A percentile compares a stretch with the other conserved stretches of the same genome.
These are phyloP conservation scores for Euzophera pinguis DNA, from an alignment of 2,888 invertebrate species.

Conservation along the genomic window DNA sequence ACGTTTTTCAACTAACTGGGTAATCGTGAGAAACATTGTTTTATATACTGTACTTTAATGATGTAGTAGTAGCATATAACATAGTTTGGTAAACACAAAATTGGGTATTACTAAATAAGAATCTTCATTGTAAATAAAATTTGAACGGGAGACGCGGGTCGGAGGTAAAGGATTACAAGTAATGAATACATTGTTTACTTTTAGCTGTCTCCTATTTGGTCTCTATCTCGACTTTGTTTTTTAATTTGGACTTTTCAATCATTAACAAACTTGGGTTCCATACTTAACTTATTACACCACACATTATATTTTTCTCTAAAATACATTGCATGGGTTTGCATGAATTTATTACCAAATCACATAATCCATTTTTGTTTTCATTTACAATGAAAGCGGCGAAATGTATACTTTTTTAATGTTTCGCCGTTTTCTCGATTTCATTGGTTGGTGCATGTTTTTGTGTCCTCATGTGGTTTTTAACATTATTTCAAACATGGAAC, in stretches of 20 bases:
- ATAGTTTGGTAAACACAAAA: conserved; percentile 1
- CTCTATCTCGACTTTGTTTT: not conserved
- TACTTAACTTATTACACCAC: not conserved
- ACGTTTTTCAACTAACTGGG: no score
- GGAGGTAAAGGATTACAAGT: conserved; percentile 25
- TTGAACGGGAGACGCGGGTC: conserved; percentile 6
- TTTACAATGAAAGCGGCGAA: not conserved
- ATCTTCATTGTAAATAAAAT: conserved; percentile 11
- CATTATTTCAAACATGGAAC: not conserved
- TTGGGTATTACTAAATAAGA: not conserved
- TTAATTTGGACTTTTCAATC: not conserved
- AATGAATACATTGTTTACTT: conserved; percentile 68
- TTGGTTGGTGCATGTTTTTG: not conserved
- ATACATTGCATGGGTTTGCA: conserved; percentile 10
- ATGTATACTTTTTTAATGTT: not conserved
- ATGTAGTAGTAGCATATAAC: not conserved
- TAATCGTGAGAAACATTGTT: no score
- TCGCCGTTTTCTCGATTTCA: not conserved
- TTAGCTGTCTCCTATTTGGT: conserved; percentile 16
- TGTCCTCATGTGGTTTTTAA: not conserved
- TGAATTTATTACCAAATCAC: not conserved
- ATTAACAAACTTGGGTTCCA: not conserved
- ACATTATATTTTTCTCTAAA: not conserved
- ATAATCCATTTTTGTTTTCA: not conserved
- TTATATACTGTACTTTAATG: no score